Evolutionary conservation across 1,140 invertebrate species (phyloP).

Genomic region (Chionoecetes opilio): DNA sequence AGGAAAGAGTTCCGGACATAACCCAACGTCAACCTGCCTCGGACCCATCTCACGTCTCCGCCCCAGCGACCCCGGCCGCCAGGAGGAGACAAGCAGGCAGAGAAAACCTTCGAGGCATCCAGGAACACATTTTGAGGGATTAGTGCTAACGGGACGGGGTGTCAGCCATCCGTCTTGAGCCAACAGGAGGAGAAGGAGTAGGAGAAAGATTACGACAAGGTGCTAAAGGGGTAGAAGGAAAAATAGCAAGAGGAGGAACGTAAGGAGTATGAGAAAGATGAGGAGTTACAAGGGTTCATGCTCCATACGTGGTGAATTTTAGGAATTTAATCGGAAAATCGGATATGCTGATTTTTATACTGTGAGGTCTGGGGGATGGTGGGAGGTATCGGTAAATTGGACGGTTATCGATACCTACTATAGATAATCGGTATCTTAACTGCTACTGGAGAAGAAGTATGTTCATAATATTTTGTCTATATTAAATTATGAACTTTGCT

Average conservation of each 20-base stretch:
- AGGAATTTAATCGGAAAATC: neutral
- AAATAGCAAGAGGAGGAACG: neutral
- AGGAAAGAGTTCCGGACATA: too few relatives aligned
- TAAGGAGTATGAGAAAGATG: neutral
- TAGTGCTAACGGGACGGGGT: neutral
- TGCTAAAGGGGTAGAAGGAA: neutral
- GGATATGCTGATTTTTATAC: slow-evolving; percentile 30
- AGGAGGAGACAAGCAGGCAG: neutral
- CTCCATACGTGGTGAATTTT: neutral
- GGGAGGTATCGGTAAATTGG: slow-evolving; percentile 7
- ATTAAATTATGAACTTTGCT: neutral
- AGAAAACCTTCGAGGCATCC: neutral
- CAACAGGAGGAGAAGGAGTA: neutral
- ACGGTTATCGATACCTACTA: neutral
- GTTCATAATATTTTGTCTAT: neutral
- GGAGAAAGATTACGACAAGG: neutral
- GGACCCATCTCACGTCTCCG: neutral
- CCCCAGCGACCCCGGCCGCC: neutral
- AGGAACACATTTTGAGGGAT: slow-evolving; percentile 45
- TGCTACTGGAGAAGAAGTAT: slow-evolving; percentile 2
- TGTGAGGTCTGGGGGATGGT: neutral
- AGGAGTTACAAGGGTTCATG: neutral
- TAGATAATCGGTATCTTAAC: slow-evolving; percentile 20
- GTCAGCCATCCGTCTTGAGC: slow-evolving; percentile 33
- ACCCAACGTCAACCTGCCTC: neutral